A percentile compares a stretch with the other conserved stretches of the same genome.
phyloP scores from a whole-genome alignment of 2,888 invertebrate species.

The Limnephilus auricula region DNA sequence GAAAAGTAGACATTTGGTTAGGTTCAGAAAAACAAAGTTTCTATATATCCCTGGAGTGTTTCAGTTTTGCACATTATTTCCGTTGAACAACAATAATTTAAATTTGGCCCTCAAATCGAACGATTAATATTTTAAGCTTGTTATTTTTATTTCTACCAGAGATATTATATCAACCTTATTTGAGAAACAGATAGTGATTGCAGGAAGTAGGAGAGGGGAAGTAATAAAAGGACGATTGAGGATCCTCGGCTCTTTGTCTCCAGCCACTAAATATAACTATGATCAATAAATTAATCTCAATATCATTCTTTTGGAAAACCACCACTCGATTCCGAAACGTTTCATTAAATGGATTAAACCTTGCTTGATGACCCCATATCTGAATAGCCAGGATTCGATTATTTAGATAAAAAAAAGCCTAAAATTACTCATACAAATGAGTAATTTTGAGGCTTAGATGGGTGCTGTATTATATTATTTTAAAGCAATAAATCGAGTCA shows the following conservation, averaged over 20 bases:
- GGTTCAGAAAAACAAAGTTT: conserved; percentile 12
- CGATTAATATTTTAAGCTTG: not conserved
- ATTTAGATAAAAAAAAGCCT: no score
- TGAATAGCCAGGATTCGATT: no score
- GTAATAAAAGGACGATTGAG: not conserved
- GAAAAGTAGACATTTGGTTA: not conserved
- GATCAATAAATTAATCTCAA: not conserved
- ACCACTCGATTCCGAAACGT: no score
- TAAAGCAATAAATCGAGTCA: no score
- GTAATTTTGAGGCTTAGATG: not conserved
- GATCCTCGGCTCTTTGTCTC: not conserved
- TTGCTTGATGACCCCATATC: no score
- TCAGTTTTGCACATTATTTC: not conserved
- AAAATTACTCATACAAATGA: no score
- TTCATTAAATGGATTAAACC: no score
- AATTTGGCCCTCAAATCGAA: not conserved
- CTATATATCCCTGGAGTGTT: not conserved
- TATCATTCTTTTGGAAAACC: not conserved
- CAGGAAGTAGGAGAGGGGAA: not conserved
- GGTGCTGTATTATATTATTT: not conserved
- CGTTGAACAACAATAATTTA: not conserved
- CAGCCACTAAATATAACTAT: not conserved
- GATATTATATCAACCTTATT: not conserved
- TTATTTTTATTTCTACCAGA: not conserved
- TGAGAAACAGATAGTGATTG: not conserved